These are phyloP conservation scores for Rhagium mordax DNA, from an alignment of 2,888 invertebrate genomes.

Conservation along the genomic window DNA sequence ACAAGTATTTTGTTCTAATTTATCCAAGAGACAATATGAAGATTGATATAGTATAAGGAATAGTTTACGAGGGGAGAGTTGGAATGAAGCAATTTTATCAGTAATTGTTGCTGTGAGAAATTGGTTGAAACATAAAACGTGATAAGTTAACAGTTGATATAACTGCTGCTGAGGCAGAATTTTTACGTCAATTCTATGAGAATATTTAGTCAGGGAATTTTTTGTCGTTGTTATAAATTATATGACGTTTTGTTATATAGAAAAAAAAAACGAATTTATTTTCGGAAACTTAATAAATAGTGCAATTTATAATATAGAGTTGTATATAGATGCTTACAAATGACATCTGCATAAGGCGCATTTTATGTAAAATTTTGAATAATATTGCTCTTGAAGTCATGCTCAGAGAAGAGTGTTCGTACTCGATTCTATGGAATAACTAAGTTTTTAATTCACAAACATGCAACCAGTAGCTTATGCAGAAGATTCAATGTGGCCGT, in stretches of 20 bases:
- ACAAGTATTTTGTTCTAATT: conserved; percentile 32
- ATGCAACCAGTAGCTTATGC: too few species aligned
- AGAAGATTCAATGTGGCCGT: too few species aligned
- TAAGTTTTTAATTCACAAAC: too few species aligned
- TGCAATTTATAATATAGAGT: conserved; percentile 29
- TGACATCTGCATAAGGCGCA: conserved; percentile 27
- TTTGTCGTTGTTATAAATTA: conserved; percentile 53
- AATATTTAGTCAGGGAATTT: conserved; percentile 61
- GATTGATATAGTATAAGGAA: conserved; percentile 27
- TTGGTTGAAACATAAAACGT: conserved; percentile 39
- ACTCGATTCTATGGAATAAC: too few species aligned
- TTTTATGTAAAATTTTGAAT: conserved; percentile 22
- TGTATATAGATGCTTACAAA: conserved; percentile 37
- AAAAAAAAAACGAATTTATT: conserved; percentile 52
- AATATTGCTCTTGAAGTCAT: too few species aligned
- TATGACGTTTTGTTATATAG: conserved; percentile 40
- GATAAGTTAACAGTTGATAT: conserved; percentile 29
- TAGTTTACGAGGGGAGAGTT: conserved; percentile 1
- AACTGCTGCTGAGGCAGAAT: conserved; percentile 45
- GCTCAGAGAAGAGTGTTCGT: too few species aligned
- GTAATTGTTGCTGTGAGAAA: conserved; percentile 45
- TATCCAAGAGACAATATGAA: conserved; percentile 49
- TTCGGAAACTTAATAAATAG: conserved; percentile 35
- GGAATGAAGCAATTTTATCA: conserved; percentile 34
- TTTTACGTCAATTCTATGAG: conserved; percentile 62